phyloP scores from a whole-genome alignment of 2,113 vertebrate species.

The Synchiropus splendidus region DNA sequence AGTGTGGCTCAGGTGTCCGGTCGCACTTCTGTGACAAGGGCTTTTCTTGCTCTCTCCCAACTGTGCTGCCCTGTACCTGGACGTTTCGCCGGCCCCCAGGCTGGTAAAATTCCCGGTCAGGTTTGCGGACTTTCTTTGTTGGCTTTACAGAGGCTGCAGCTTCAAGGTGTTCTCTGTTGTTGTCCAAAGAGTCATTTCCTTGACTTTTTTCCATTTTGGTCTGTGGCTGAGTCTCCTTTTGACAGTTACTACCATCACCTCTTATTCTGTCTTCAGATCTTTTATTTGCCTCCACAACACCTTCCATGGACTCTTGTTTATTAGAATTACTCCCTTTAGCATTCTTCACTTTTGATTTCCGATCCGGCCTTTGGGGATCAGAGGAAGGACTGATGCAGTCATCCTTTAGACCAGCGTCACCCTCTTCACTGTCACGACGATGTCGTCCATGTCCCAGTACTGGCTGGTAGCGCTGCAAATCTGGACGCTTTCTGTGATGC shows the following conservation, averaged over 20 bases:
- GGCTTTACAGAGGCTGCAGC: conserved; percentile 50
- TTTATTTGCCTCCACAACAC: background rate
- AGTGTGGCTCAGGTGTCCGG: conserved; percentile 22
- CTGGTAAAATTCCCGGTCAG: conserved; percentile 90
- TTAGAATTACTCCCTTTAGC: conserved; percentile 17
- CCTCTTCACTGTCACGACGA: conserved; percentile 52
- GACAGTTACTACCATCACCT: conserved; percentile 26
- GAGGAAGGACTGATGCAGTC: background rate
- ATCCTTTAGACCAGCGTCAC: conserved; percentile 29
- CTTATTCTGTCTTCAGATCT: conserved; percentile 19
- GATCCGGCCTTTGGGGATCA: conserved; percentile 16
- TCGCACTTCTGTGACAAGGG: conserved; percentile 8
- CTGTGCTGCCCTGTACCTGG: conserved; percentile 49
- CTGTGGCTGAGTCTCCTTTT: conserved; percentile 7
- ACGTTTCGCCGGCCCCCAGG: conserved; percentile 76
- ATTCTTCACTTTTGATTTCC: conserved; percentile 3
- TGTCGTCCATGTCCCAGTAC: conserved; percentile 65
- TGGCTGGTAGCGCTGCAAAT: conserved; percentile 81
- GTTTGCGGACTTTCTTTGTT: conserved; percentile 76
- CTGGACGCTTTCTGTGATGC: conserved; percentile 61
- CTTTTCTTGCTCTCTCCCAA: conserved; percentile 44
- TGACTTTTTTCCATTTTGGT: conserved; percentile 18
- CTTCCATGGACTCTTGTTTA: conserved; percentile 8
- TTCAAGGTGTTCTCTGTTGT: conserved; percentile 25
- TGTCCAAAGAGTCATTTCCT: conserved; percentile 18